Base-by-base conservation (phyloP, 2,797 vertebrate genomes). In the Syncerus caffer region DNA sequence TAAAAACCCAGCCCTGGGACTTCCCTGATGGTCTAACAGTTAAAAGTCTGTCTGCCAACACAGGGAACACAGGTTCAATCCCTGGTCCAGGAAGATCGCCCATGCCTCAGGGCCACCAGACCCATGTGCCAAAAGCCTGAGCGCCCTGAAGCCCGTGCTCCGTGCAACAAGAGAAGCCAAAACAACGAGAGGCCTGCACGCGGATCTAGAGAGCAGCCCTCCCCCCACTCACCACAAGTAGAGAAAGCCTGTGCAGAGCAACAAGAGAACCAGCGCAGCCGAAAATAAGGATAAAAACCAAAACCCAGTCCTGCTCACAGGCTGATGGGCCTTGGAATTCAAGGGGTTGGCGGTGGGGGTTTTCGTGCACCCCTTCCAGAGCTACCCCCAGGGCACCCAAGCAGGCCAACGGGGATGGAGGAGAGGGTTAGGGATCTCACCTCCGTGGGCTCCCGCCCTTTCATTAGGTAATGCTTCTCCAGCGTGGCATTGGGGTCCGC, bases 381-480 rank as follows among this genome's bases (percentile, higher is more conserved):
- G 60, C 2, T 27, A 23, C 9, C 21, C 21, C 4, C 25, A 21
- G 50, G 34, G 31, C 19, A 14, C 57, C 67, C 42, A 5, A 7
- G 38, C 16, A 2, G 16, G 64, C 21, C 10, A 2, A 21, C 0
- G 3, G 14, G 42, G 58, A 2, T 0, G 4, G 38, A 7, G 3
- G 16, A 13, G 11, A 29, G 78, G 2, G 14, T 6, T 0, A 1
- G 21, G 27, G 7, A 23, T n/a, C 98, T 98, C 86, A 98, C 99
- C 98, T 99, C 98, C 1, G 98, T 96, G 15, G 99, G 99, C 38
- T 98, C 99, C 85, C 97, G 99, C 80, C 97, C 94, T 45, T 97
- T 17, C 97, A 96, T 17, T 98, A 90, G 84, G 57, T 97, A 98
- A 67, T 98, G 7, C 31, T 88, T 96, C 84, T 98, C 98, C 86